Evolutionary conservation across 1,140 invertebrate genomes (phyloP), one percentile per base, ranked within the genome.

Genomic region (Megathymus violae): DNA sequence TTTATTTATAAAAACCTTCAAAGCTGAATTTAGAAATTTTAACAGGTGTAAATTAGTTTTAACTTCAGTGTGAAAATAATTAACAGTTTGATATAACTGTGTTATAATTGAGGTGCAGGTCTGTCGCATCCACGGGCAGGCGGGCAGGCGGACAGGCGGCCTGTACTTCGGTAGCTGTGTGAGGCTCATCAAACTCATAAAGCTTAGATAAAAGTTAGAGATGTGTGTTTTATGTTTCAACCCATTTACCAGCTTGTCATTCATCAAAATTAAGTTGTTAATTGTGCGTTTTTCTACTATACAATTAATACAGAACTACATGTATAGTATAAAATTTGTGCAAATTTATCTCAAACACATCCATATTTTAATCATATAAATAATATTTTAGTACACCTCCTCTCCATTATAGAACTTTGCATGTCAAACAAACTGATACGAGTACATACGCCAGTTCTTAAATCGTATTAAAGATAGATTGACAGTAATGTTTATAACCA

Each of bases 141-240:
- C 4, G 19, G n/a, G n/a, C n/a, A n/a, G n/a, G n/a, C 34, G 10
- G 11, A n/a, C 1, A n/a, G 1, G 19, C 19, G 19, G 19, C 19
- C 19, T 22, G 19, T 22, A 22, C 19, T 5, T 5, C 5, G 19
- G 19, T 22, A 22, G 27, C 27, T 4, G 7, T 31, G 27, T 6
- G 7, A 9, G 7, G 27, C 3, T 36, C 34, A 11, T 36, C n/a
- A 36, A 36, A 36, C 34, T 36, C 34, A 11, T 36, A 36, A 36
- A 36, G 34, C 34, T 11, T n/a, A n/a, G 34, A 36, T n/a, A 11
- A n/a, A n/a, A n/a, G n/a, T 36, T 36, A 36, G 11, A 36, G 11
- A 36, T 36, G 9, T 36, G 7, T 31, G n/a, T 36, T 36, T 36
- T 36, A 36, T 36, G 34, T 36, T 36, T 36, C 34, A 36, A 36